Evolutionary conservation across 2,113 vertebrate genomes (phyloP).

Genomic region (Phodopus roborovskii): DNA sequence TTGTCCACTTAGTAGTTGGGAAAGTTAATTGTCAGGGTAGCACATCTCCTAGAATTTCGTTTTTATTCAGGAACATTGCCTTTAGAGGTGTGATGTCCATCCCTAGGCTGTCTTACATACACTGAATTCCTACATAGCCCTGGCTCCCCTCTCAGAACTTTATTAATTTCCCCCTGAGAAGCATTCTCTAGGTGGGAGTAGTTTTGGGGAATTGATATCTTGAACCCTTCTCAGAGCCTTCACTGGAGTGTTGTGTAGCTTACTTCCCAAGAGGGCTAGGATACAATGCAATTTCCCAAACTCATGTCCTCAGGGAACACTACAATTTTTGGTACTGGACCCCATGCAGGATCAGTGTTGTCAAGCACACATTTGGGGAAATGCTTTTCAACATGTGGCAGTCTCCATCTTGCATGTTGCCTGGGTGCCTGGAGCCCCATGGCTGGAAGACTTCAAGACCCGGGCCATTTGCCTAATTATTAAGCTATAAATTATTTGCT

Average conservation of each 20-base stretch:
- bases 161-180: not conserved
- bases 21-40: not conserved
- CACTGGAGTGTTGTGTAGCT: not conserved
- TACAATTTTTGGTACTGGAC: not conserved
- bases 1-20: not conserved
- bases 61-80: not conserved
- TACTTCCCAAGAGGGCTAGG: not conserved
- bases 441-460: not conserved
- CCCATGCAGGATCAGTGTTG: not conserved
- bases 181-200: not conserved
- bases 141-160: not conserved
- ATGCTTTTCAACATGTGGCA: not conserved
- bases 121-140: not conserved
- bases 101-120: not conserved
- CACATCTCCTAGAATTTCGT: not conserved
- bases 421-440: not conserved
- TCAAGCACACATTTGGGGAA: not conserved
- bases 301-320: not conserved
- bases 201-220: not conserved
- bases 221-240: not conserved
- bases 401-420: not conserved
- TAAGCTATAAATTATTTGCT: not conserved
- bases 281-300: not conserved
- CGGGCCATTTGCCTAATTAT: not conserved
- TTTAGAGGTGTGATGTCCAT: not conserved